phyloP scores from a whole-genome alignment of 2,797 vertebrate genomes.

The Percopsis omiscomaycus region DNA sequence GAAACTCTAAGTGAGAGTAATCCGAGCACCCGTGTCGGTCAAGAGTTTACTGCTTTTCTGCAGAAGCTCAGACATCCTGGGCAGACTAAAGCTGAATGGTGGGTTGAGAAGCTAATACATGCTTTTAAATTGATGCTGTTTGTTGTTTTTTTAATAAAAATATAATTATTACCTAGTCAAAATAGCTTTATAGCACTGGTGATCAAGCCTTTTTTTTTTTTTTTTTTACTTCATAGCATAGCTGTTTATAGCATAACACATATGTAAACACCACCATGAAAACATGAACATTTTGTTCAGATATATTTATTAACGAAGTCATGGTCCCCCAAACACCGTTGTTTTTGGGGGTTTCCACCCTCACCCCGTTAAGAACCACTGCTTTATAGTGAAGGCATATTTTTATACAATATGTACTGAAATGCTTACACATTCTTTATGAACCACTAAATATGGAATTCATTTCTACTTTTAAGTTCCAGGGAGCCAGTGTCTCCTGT shows the following conservation, averaged over 20 bases:
- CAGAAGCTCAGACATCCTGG: slow-evolving; percentile 57
- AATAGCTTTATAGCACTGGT: background rate
- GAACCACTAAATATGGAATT: background rate
- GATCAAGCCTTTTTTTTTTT: too few species aligned
- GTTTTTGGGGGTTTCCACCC: too few species aligned
- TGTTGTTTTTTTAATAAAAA: background rate
- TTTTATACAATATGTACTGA: background rate
- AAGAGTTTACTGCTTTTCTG: slow-evolving; percentile 55
- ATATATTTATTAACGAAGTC: too few species aligned
- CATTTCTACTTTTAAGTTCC: slow-evolving; percentile 25
- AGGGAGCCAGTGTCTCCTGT: slow-evolving; percentile 40
- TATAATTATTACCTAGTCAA: background rate
- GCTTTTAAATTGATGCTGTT: background rate
- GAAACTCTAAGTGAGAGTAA: background rate
- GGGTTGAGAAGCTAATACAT: slow-evolving; percentile 28
- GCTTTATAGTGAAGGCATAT: too few species aligned
- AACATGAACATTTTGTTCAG: too few species aligned
- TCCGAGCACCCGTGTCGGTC: slow-evolving; percentile 10
- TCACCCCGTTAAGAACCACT: too few species aligned
- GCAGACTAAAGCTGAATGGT: slow-evolving; percentile 55
- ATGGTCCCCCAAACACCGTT: too few species aligned
- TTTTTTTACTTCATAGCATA: too few species aligned
- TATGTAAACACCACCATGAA: too few species aligned
- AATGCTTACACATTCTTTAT: background rate
- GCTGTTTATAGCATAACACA: too few species aligned